Base-by-base conservation (phyloP, 2,888 invertebrate species). In the Drosophila gaucha region DNA sequence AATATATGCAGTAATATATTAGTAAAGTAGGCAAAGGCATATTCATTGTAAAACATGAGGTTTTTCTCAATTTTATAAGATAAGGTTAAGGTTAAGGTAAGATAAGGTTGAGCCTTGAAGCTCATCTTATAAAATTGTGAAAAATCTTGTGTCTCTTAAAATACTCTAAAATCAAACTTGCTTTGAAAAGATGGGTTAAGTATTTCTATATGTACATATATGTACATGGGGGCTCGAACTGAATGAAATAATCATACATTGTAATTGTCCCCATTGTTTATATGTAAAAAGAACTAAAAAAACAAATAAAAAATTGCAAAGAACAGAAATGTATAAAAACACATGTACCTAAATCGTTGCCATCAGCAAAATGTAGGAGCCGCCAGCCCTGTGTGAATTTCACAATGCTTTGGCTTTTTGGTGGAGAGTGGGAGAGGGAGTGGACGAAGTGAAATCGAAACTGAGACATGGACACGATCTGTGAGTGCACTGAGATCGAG, bases 331-430 rank as follows among this genome's bases (percentile, higher is more conserved):
- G 30, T 14, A 18, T 36, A 28, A 56, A 59, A 68, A 78, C 51
- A 54, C 50, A 79, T 79, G 80, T 79, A 63, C 18, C 24, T 46
- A 65, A 80, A 60, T 41, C 33, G 50, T 50, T 20, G 56, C 30
- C 47, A 68, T 82, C 84, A 79, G 84, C 78, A 67, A 67, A 76
- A 77, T 62, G 43, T 39, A 47, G 43, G 30, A 28, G 10, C 18
- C 38, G 26, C 38, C 20, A 63, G 76, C 58, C 47, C 35, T 55
- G 58, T 51, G 72, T 50, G 67, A 65, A 57, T 64, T 67, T 47
- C 49, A 54, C 59, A 75, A 60, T 63, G 41, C 55, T 57, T 50
- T 46, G 49, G 14, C n/a, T 35, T 30, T 65, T 47, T 41, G 10
- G 28, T 18, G 16, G 16, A 2, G 46, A 31, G 46, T 18, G 36